A percentile compares a stretch with the other conserved stretches of the same genome.
Conservation (phyloP, 2,113 vertebrate species). For the Camelus bactrianus region DNA sequence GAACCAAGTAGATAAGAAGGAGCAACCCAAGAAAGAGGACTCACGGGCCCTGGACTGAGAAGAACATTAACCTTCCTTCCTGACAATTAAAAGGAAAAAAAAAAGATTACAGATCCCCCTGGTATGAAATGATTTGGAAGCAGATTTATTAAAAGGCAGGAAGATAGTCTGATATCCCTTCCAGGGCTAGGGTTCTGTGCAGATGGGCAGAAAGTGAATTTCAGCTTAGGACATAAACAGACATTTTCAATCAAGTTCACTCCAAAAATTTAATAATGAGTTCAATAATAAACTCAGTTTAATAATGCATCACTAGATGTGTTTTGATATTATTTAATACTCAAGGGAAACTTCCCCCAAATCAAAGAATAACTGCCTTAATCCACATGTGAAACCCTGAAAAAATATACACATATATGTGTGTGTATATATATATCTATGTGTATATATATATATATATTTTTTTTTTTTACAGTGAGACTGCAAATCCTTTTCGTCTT, state of each 20-base stretch:
- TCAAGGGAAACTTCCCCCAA: neutral
- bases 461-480: neutral
- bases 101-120: neutral
- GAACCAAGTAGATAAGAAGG: neutral
- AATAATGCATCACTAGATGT: neutral
- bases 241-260: neutral
- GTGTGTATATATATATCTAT: too few species aligned
- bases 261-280: neutral
- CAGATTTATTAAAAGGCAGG: conserved; percentile 19
- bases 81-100: neutral
- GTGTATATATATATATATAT: too few species aligned
- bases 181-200: neutral
- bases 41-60: neutral
- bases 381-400: neutral
- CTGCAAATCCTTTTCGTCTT: neutral
- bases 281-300: neutral
- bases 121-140: neutral
- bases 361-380: neutral
- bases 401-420: neutral
- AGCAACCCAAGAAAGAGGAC: neutral
- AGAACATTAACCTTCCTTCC: neutral
- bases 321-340: conserved; percentile 32
- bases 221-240: neutral
- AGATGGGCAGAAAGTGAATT: neutral
- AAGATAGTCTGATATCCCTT: neutral